These are phyloP conservation scores for Procambarus virginalis DNA, from an alignment of 1,140 invertebrate species.

Conservation along the genomic window DNA sequence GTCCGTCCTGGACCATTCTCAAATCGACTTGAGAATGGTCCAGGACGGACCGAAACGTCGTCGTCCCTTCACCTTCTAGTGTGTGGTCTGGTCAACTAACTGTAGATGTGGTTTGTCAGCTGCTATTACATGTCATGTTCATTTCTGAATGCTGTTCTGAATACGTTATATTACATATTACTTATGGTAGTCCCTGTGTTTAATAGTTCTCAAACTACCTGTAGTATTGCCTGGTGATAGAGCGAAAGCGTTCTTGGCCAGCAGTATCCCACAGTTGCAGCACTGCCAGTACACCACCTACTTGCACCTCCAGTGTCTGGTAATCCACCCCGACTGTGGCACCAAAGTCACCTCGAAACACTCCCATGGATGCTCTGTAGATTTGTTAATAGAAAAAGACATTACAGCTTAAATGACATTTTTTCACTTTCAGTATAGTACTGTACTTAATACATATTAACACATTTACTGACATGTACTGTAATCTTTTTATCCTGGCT, in stretches of 20 bases:
- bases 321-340: constrained; percentile 81
- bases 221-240: constrained; percentile 79
- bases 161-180: background rate
- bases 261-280: constrained; percentile 80
- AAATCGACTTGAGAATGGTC: too few species aligned
- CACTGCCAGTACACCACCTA: constrained; percentile 75
- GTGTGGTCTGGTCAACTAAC: too few species aligned
- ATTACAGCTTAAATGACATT: too few species aligned
- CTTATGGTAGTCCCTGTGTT: too few species aligned
- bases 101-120: too few species aligned
- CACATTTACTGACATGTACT: too few species aligned
- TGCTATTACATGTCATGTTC: background rate
- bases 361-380: constrained; percentile 76
- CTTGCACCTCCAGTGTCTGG: constrained; percentile 76
- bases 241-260: constrained; percentile 75
- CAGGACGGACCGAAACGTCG: too few species aligned
- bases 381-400: background rate
- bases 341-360: constrained; percentile 77
- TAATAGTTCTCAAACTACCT: constrained; percentile 13
- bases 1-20: too few species aligned
- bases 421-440: too few species aligned
- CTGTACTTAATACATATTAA: too few species aligned
- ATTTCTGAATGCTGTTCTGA: background rate
- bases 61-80: too few species aligned
- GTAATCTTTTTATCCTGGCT: too few species aligned